Percentiles rank a stretch among this genome's conserved stretches.
Evolutionary conservation across 2,888 invertebrate genomes (phyloP).

Genomic region (Norana najaformis): DNA sequence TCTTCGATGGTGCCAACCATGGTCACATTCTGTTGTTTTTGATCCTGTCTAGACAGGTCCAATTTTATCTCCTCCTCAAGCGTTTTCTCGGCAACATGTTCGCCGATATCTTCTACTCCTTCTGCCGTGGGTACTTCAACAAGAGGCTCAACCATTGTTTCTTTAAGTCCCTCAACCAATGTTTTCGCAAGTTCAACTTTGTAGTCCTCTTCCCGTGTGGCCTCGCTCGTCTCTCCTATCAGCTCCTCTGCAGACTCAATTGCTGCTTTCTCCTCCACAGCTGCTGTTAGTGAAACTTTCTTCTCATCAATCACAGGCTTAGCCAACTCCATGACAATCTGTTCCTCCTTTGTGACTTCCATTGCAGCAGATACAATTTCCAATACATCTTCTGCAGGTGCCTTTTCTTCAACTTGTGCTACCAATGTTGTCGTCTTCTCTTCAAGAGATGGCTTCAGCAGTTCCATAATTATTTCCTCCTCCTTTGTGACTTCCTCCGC

Average conservation of each 20-base stretch:
- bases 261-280: constrained; percentile 32
- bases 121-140: constrained; percentile 24
- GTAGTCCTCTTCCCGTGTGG: constrained; percentile 40
- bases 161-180: constrained; percentile 25
- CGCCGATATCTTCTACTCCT: constrained; percentile 22
- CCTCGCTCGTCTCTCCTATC: constrained; percentile 33
- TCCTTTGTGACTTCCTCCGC: neutral
- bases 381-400: neutral
- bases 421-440: constrained; percentile 28
- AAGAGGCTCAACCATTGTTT: constrained; percentile 32
- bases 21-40: constrained; percentile 31
- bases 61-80: constrained; percentile 38
- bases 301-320: neutral
- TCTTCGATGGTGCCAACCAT: constrained; percentile 32
- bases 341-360: constrained; percentile 28
- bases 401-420: constrained; percentile 24
- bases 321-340: constrained; percentile 31
- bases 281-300: constrained; percentile 28
- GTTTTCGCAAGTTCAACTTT: constrained; percentile 36
- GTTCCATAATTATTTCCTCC: constrained; percentile 21
- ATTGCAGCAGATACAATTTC: neutral
- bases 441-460: neutral
- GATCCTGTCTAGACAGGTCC: constrained; percentile 42
- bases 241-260: constrained; percentile 40
- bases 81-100: constrained; percentile 35